Evolutionary conservation across 1,140 invertebrate genomes (phyloP).

Genomic region (Leptopilina clavipes): DNA sequence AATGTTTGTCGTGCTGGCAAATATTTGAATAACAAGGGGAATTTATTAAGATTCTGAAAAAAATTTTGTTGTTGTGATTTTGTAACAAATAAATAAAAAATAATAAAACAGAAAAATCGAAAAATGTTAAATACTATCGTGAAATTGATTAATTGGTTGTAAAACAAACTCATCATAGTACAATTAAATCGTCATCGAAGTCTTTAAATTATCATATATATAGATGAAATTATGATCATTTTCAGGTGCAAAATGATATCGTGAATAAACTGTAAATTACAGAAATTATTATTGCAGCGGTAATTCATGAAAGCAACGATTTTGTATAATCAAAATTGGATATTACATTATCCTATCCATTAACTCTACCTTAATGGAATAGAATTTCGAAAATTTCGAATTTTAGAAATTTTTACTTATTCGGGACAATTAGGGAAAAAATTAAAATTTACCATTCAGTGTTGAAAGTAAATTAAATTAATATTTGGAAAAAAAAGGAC

Average conservation of each 20-base stretch:
- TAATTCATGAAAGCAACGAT: background rate
- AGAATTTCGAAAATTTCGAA: background rate
- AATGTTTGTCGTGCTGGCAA: too few species aligned
- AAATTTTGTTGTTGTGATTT: too few species aligned
- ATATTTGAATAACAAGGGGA: too few species aligned
- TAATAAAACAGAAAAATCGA: background rate
- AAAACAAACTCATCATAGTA: background rate
- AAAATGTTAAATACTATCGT: background rate
- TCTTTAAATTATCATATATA: background rate
- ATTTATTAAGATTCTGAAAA: too few species aligned
- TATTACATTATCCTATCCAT: background rate
- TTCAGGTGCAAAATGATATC: background rate
- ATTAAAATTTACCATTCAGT: too few species aligned
- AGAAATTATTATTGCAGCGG: background rate
- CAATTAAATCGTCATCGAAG: slow-evolving; percentile 22
- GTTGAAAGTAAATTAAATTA: too few species aligned
- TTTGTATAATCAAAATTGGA: slow-evolving; percentile 18
- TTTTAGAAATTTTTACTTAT: background rate
- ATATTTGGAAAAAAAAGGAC: too few species aligned
- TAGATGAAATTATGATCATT: background rate
- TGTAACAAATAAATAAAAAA: too few species aligned
- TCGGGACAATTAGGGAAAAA: too few species aligned
- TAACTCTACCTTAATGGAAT: background rate
- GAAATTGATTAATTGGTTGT: background rate
- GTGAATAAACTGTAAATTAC: background rate